phyloP scores from a whole-genome alignment of 1,140 invertebrate species.

The Dufourea novaeangliae region DNA sequence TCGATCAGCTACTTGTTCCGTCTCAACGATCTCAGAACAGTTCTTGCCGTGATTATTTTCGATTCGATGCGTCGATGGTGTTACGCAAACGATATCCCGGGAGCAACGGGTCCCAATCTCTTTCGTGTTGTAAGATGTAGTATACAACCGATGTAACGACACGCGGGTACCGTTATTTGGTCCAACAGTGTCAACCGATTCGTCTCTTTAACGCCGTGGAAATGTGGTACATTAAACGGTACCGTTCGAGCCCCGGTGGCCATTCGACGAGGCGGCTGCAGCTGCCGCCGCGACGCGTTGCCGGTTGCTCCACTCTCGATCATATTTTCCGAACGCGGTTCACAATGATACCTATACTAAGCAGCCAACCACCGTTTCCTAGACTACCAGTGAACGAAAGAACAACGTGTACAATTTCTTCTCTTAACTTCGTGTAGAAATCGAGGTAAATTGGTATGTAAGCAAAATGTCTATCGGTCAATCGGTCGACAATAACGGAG shows the following conservation, averaged over 20 bases:
- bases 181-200: constrained; percentile 47
- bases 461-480: too few relatives aligned
- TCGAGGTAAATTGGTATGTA: not conserved
- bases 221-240: constrained; percentile 60
- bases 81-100: constrained; percentile 1
- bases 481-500: not conserved
- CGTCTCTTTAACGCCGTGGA: constrained; percentile 38
- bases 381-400: too few relatives aligned
- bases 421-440: not conserved
- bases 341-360: too few relatives aligned
- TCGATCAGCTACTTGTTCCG: too few relatives aligned
- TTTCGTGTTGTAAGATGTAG: constrained; percentile 18
- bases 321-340: too few relatives aligned
- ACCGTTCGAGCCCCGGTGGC: constrained; percentile 32
- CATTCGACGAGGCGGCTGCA: constrained; percentile 11
- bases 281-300: not conserved
- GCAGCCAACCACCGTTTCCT: too few relatives aligned
- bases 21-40: too few relatives aligned
- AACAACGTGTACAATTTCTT: too few relatives aligned
- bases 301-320: not conserved
- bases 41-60: too few relatives aligned
- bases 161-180: constrained; percentile 53
- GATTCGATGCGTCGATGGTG: not conserved
- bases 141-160: constrained; percentile 27
- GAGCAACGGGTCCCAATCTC: not conserved